Base-by-base conservation (phyloP, 2,797 vertebrate species). In the Sphenodon punctatus region DNA sequence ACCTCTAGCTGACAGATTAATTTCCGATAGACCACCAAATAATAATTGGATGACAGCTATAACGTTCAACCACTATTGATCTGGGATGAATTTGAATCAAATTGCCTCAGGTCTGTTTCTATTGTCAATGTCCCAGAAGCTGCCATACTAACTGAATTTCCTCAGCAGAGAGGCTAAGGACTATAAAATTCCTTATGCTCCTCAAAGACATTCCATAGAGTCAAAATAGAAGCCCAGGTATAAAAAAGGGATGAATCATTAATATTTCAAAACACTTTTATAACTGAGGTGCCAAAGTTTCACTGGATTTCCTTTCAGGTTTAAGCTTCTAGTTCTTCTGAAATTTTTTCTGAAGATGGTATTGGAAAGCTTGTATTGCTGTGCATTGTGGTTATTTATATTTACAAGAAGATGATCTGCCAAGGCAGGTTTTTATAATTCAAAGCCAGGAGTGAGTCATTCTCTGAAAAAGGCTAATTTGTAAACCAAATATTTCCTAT, bases 1-100 rank as follows among this genome's bases (percentile, higher is more conserved):
- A 0, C 51, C 66, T 56, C 64, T 46, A 36, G 72, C 4, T 51
- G 78, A 23, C 56, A 80, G 88, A 69, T 64, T 53, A 25, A 0
- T 23, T 5, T 8, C 69, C 80, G 64, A 56, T 74, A n/a, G n/a
- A n/a, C n/a, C n/a, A n/a, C 73, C 80, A 74, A 70, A 71, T 84
- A 82, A 91, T 82, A 58, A 80, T 71, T 15, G 65, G 59, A 66
- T 72, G 56, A 78, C 86, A 86, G 77, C 12, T 8, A 51, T 45
- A 66, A 39, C 71, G 83, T 71, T 49, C 75, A 68, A 46, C 43
- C 1, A 4, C 43, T 43, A 16, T 64, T 51, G 67, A 72, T 82
- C 73, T 72, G 38, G 75, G 67, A 19, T 27, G 46, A 68, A 66
- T 85, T 73, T n/a, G 78, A 84, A 67, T 42, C 46, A 19, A 55